Evolutionary conservation across 2,888 invertebrate species (phyloP).

Genomic region (Lasioglossum villosulum): DNA sequence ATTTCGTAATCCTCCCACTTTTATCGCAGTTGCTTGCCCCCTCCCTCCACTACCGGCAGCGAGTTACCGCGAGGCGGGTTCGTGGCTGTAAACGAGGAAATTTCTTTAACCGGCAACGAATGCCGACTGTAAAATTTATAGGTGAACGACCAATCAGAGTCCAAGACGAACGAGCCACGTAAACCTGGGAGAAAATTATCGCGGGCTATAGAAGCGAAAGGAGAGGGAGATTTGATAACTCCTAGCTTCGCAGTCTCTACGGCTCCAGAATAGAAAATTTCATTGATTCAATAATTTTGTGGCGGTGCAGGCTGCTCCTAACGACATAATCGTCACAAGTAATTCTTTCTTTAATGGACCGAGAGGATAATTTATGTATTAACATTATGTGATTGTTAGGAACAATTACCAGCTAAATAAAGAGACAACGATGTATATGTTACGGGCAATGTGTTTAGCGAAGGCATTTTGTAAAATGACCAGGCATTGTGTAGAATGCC

Average conservation of each 20-base stretch:
- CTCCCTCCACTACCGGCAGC: neutral
- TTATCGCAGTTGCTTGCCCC: constrained; percentile 12
- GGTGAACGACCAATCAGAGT: constrained; percentile 35
- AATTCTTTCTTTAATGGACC: neutral
- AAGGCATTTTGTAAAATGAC: too few relatives aligned
- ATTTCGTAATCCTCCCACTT: constrained; percentile 23
- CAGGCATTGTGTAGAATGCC: too few relatives aligned
- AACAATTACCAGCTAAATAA: too few relatives aligned
- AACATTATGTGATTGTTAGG: too few relatives aligned
- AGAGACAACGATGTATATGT: too few relatives aligned
- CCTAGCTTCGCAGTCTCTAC: constrained; percentile 34
- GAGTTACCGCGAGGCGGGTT: constrained; percentile 10
- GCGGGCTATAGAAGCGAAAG: constrained; percentile 9
- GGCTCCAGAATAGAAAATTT: constrained; percentile 20
- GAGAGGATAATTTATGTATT: too few relatives aligned
- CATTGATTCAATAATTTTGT: constrained; percentile 47
- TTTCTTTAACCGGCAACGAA: constrained; percentile 47
- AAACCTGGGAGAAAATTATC: constrained; percentile 44
- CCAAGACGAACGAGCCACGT: constrained; percentile 39
- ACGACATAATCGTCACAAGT: neutral
- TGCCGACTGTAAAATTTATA: constrained; percentile 50
- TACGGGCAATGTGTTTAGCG: too few relatives aligned
- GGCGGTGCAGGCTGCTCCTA: neutral
- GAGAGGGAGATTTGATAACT: constrained; percentile 1
- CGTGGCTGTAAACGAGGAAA: constrained; percentile 18